Evolutionary conservation across 2,888 invertebrate species (phyloP).

Genomic region (Parochlus steinenii): DNA sequence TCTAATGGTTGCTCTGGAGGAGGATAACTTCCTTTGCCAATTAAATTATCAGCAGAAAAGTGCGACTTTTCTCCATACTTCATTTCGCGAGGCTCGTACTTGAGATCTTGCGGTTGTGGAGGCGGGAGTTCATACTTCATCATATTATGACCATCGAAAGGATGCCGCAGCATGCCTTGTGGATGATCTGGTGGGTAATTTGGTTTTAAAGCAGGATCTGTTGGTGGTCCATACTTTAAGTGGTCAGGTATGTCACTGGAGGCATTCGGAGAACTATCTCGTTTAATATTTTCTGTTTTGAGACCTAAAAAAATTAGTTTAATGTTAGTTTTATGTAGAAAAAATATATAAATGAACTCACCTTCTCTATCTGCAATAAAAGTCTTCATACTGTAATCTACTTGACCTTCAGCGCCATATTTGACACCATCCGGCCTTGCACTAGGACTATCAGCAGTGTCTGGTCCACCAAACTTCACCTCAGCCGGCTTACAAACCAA

Average conservation of each 20-base stretch:
- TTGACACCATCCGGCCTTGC: constrained; percentile 13
- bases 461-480: constrained; percentile 3
- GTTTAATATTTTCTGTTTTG: constrained; percentile 2
- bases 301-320: no score
- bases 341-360: not conserved
- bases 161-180: constrained; percentile 22
- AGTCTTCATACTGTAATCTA: constrained; percentile 27
- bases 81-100: no score
- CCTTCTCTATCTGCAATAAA: constrained; percentile 22
- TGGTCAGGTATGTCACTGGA: constrained; percentile 1
- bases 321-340: no score
- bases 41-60: constrained; percentile 28
- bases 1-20: constrained; percentile 27
- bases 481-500: constrained; percentile 11
- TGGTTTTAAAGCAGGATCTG: constrained; percentile 18
- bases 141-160: constrained; percentile 30
- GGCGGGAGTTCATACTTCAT: constrained; percentile 21
- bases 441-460: constrained; percentile 18
- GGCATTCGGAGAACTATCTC: not conserved
- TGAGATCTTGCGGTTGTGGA: constrained; percentile 21
- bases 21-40: constrained; percentile 23
- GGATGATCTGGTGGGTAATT: constrained; percentile 20
- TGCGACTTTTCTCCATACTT: constrained; percentile 17
- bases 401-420: constrained; percentile 13
- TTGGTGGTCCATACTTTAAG: constrained; percentile 16